These are phyloP conservation scores for Anadara kagoshimensis DNA, from an alignment of 1,140 invertebrate genomes.

Conservation along the genomic window DNA sequence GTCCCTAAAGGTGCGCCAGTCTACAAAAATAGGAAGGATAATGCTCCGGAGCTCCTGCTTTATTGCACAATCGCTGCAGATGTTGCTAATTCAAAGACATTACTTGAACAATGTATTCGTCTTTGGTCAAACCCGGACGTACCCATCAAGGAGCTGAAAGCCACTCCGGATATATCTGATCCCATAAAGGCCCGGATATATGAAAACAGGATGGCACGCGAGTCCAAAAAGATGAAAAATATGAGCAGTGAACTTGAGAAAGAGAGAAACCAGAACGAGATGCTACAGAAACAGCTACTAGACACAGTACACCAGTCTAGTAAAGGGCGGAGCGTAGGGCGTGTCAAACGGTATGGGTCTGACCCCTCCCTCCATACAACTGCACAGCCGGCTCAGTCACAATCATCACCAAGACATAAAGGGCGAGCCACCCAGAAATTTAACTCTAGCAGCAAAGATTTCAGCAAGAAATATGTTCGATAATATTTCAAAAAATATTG, in stretches of 20 bases:
- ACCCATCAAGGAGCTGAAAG: slow-evolving; percentile 26
- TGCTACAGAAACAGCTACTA: slow-evolving; percentile 11
- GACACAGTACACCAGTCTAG: not conserved
- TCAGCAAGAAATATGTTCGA: too few relatives aligned
- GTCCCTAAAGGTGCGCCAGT: slow-evolving; percentile 6
- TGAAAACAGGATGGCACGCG: slow-evolving; percentile 33
- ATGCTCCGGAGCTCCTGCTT: slow-evolving; percentile 26
- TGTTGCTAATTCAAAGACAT: slow-evolving; percentile 19
- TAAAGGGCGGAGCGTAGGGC: too few relatives aligned
- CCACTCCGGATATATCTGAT: slow-evolving; percentile 27
- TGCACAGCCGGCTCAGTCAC: too few relatives aligned
- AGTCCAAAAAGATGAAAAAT: slow-evolving; percentile 16
- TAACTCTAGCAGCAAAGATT: too few relatives aligned
- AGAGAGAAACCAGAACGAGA: slow-evolving; percentile 36
- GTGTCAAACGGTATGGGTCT: too few relatives aligned
- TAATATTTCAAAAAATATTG: too few relatives aligned
- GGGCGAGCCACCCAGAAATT: too few relatives aligned
- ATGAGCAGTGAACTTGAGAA: slow-evolving; percentile 25
- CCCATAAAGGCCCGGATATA: slow-evolving; percentile 34
- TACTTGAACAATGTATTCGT: slow-evolving; percentile 32
- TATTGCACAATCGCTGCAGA: slow-evolving; percentile 30
- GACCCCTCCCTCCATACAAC: too few relatives aligned
- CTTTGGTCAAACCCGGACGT: slow-evolving; percentile 33
- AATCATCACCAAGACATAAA: too few relatives aligned
- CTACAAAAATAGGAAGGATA: slow-evolving; percentile 23